Evolutionary conservation across 2,113 vertebrate species (phyloP).

Genomic region (Mustela nigripes): DNA sequence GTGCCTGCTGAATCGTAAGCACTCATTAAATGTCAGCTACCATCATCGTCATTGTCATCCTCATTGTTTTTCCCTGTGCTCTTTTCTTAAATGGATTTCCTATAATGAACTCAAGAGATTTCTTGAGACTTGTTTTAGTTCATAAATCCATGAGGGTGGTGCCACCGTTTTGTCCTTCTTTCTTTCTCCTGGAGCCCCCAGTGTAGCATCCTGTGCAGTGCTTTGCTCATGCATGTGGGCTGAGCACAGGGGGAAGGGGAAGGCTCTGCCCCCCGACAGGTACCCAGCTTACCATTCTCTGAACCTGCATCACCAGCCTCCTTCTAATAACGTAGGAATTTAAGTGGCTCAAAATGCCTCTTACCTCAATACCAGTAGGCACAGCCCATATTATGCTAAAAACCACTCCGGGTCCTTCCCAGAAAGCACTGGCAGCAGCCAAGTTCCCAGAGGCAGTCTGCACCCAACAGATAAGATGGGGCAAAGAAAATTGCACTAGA

Average conservation of each 20-base stretch:
- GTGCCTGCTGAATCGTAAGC: background rate
- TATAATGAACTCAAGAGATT: background rate
- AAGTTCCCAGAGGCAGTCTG: constrained; percentile 67
- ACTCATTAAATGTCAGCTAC: background rate
- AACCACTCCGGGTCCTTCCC: constrained; percentile 60
- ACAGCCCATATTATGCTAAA: constrained; percentile 67
- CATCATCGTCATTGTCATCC: background rate
- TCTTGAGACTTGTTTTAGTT: constrained; percentile 6
- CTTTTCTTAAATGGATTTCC: constrained; percentile 25
- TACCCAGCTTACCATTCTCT: background rate
- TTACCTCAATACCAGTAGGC: constrained; percentile 55
- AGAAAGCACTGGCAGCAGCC: constrained; percentile 62
- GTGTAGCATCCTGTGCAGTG: background rate
- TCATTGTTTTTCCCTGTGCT: background rate
- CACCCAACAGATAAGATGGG: constrained; percentile 60
- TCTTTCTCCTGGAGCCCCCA: background rate
- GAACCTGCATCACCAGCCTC: background rate
- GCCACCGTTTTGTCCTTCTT: background rate
- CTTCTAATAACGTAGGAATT: constrained; percentile 36
- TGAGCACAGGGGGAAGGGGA: background rate
- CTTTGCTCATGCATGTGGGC: background rate
- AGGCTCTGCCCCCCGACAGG: background rate
- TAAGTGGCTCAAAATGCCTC: constrained; percentile 23
- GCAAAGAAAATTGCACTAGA: constrained; percentile 31
- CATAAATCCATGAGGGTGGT: background rate